Base-by-base conservation (phyloP, 1,140 invertebrate genomes). In the Drosophila seguyi region DNA sequence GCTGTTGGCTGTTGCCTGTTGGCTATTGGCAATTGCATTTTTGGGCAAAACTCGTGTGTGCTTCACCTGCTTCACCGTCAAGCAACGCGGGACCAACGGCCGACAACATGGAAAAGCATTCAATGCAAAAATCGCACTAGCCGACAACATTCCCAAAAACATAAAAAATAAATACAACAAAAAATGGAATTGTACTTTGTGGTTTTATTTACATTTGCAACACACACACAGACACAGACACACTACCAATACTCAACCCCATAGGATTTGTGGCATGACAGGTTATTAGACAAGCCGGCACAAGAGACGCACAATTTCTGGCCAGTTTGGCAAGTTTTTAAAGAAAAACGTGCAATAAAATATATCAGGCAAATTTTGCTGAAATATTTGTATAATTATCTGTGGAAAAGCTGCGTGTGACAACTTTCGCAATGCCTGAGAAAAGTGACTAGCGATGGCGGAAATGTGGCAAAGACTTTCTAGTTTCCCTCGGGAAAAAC, bases 181-280 rank as follows among this genome's bases (percentile, higher is more conserved):
- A 68, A 82, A 83, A 60, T 75, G 68, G 75, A 79, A 88, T 87
- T 88, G 76, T 76, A 87, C 75, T 67, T 39, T 75, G 73, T 60
- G 84, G 80, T 88, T 90, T 88, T 88, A 87, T 88, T 88, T 88
- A 88, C 85, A 88, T 88, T 84, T 84, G 71, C 76, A 60, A 45
- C 73, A 71, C 18, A 75, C 55, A 66, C 50, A 60, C 38, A n/a
- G n/a, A n/a, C n/a, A 77, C 56, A 55, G 22, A 39, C 31, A 39
- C 52, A 44, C 22, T 7, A 60, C 22, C 18, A 61, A 27, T 61
- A 57, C 39, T 73, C 42, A 50, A 38, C 60, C 72, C 67, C 55
- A 72, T 68, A 27, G 66, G 86, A 90, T 90, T 90, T 90, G 85
- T 90, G 86, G 85, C 86, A 81, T 81, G 85, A 90, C 85, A 90